Conservation (phyloP, 2,888 invertebrate genomes). For the Polymixis flavicincta region DNA sequence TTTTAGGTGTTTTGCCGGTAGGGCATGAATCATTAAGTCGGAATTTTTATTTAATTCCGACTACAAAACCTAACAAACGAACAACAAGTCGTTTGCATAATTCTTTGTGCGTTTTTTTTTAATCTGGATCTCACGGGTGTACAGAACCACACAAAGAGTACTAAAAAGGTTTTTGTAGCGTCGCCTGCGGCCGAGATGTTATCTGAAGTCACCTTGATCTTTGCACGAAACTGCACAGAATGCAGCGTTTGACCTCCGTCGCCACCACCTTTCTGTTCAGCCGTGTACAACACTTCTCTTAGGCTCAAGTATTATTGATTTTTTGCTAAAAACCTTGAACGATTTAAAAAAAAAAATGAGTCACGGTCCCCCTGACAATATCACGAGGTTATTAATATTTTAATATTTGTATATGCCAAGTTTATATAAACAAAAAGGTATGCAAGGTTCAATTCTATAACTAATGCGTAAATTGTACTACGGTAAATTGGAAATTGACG, state of each 20-base stretch:
- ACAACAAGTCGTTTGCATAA: slow-evolving; percentile 37
- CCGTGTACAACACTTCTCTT: slow-evolving; percentile 51
- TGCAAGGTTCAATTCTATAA: slow-evolving; percentile 4
- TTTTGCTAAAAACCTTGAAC: slow-evolving; percentile 61
- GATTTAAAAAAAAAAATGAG: slow-evolving; percentile 47
- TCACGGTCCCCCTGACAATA: slow-evolving; percentile 50
- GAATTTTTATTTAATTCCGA: slow-evolving; percentile 45
- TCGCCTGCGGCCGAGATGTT: slow-evolving; percentile 66
- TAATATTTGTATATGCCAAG: slow-evolving; percentile 17
- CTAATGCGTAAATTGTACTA: not conserved
- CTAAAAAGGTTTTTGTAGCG: slow-evolving; percentile 61
- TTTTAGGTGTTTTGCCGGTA: slow-evolving; percentile 43
- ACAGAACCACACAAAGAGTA: slow-evolving; percentile 57
- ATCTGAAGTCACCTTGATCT: slow-evolving; percentile 84
- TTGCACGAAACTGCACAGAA: slow-evolving; percentile 73
- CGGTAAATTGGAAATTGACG: slow-evolving; percentile 17
- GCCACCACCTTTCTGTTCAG: slow-evolving; percentile 59
- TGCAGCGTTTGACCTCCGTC: slow-evolving; percentile 75
- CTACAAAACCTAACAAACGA: slow-evolving; percentile 31
- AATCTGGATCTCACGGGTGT: slow-evolving; percentile 39
- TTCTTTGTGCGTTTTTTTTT: slow-evolving; percentile 32
- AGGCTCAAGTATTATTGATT: slow-evolving; percentile 53
- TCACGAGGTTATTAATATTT: slow-evolving; percentile 31
- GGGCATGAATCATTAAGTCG: slow-evolving; percentile 52
- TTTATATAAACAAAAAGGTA: slow-evolving; percentile 5